Percentiles rank a stretch among this genome's conserved stretches.
Conservation (phyloP, 2,113 vertebrate genomes). For the Melanerpes formicivorus region DNA sequence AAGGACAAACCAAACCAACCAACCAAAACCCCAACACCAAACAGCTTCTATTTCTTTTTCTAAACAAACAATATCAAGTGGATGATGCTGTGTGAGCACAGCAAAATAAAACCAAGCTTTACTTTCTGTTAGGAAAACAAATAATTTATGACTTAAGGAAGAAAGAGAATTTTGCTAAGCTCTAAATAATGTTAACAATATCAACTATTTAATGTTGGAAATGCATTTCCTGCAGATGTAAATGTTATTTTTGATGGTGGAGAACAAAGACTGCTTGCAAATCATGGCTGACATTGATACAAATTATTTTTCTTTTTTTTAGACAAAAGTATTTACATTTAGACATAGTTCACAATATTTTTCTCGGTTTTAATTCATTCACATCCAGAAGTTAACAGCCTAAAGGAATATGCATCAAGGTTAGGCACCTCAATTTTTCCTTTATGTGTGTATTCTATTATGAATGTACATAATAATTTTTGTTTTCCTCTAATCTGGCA, state of each 20-base stretch:
- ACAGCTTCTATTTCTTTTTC: background rate
- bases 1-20: background rate
- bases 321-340: constrained; percentile 21
- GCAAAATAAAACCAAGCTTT: background rate
- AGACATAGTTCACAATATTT: background rate
- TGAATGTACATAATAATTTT: background rate
- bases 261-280: constrained; percentile 16
- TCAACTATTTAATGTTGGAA: background rate
- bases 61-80: background rate
- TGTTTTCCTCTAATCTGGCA: background rate
- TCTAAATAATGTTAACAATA: background rate
- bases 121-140: constrained; percentile 11
- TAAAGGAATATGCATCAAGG: background rate
- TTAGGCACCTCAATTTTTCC: background rate
- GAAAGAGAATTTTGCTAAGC: background rate
- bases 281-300: background rate
- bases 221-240: background rate
- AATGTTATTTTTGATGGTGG: background rate
- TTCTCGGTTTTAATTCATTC: background rate
- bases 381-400: background rate
- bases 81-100: background rate
- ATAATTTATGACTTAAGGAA: background rate
- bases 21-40: too few relatives aligned
- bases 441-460: constrained; percentile 12
- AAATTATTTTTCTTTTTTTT: background rate